phyloP scores from a whole-genome alignment of 2,113 vertebrate species.

The Phyllopteryx taeniolatus region DNA sequence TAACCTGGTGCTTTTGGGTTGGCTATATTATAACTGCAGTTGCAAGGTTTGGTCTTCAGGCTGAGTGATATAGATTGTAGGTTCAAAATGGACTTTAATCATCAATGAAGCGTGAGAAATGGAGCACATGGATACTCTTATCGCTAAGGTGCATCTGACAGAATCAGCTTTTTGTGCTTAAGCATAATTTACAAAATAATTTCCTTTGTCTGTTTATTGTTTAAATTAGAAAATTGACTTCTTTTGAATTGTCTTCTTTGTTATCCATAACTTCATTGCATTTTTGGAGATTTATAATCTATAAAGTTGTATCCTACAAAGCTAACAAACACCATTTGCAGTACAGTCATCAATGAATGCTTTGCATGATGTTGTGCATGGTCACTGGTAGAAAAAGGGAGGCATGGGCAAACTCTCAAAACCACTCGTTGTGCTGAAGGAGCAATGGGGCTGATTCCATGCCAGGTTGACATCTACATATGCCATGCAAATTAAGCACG shows the following conservation, averaged over 20 bases:
- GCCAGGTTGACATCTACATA: constrained; percentile 63
- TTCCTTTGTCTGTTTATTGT: not conserved
- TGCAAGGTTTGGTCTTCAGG: constrained; percentile 10
- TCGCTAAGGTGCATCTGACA: constrained; percentile 9
- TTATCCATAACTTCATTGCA: constrained; percentile 11
- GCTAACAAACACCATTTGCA: constrained; percentile 22
- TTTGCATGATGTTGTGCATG: constrained; percentile 24
- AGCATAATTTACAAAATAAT: constrained; percentile 25
- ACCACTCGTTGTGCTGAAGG: constrained; percentile 13
- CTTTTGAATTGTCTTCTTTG: not conserved
- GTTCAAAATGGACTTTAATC: constrained; percentile 34
- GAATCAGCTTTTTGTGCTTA: constrained; percentile 47
- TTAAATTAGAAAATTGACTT: not conserved
- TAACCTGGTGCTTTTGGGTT: constrained; percentile 2
- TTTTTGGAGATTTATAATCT: constrained; percentile 5
- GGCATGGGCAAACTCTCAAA: constrained; percentile 3
- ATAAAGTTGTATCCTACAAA: constrained; percentile 10
- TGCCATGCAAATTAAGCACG: constrained; percentile 64
- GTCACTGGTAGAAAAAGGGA: constrained; percentile 9
- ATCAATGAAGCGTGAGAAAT: constrained; percentile 17
- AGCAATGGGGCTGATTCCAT: constrained; percentile 49
- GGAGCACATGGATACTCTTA: not conserved
- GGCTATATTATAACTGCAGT: constrained; percentile 2
- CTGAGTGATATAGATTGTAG: constrained; percentile 22
- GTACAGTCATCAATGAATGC: constrained; percentile 13